Evolutionary conservation across 2,797 vertebrate genomes (phyloP).

Genomic region (Luscinia megarhynchos): DNA sequence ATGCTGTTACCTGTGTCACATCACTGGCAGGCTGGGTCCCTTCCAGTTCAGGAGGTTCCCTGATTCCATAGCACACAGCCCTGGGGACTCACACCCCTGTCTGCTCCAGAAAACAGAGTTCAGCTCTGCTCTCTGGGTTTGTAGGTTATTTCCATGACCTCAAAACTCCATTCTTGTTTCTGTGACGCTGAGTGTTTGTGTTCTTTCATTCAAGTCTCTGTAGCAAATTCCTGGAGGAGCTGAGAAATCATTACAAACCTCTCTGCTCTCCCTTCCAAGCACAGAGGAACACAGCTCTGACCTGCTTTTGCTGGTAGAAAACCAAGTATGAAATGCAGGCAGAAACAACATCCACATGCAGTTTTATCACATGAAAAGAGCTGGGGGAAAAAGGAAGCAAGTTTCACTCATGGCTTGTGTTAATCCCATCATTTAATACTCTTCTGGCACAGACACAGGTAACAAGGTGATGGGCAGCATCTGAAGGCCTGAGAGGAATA

Average conservation of each 20-base stretch:
- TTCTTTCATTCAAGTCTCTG: background rate
- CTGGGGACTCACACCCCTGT: background rate
- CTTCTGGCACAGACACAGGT: background rate
- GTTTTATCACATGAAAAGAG: background rate
- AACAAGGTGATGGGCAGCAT: background rate
- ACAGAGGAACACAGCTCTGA: background rate
- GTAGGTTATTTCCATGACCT: background rate
- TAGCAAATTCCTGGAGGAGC: constrained; percentile 34
- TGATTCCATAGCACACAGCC: background rate
- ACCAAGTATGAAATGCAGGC: background rate
- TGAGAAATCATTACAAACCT: background rate
- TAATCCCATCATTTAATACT: background rate
- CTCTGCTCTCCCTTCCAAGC: background rate
- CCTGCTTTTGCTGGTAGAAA: constrained; percentile 8
- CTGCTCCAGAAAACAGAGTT: background rate
- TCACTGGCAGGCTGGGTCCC: background rate
- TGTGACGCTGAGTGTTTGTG: background rate
- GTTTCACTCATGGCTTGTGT: background rate
- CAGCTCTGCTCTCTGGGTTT: background rate
- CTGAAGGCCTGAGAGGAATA: background rate
- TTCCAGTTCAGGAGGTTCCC: background rate
- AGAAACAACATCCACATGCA: background rate
- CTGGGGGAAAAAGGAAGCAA: background rate
- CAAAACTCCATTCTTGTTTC: background rate
- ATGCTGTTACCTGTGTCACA: background rate